These are phyloP conservation scores for Eremophila alpestris DNA, from an alignment of 2,797 vertebrate species.

Conservation along the genomic window DNA sequence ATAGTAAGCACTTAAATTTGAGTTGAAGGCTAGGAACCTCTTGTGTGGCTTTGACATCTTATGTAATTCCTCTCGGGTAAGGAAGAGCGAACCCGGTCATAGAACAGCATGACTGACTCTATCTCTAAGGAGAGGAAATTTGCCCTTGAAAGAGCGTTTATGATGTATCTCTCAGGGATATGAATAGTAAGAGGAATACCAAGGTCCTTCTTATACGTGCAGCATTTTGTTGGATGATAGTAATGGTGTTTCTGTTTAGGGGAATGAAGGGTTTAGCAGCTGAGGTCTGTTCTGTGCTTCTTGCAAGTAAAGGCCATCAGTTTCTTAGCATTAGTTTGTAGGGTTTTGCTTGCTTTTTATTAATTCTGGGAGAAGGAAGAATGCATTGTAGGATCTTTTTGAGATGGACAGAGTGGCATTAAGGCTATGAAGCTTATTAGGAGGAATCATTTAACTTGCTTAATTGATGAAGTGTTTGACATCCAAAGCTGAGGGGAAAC, in stretches of 20 bases:
- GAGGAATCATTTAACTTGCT: not conserved
- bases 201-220: not conserved
- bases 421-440: not conserved
- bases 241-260: not conserved
- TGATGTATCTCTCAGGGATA: not conserved
- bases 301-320: not conserved
- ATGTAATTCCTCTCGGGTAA: fast-evolving
- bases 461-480: not conserved
- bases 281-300: not conserved
- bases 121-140: not conserved
- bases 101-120: not conserved
- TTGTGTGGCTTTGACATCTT: not conserved
- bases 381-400: not conserved
- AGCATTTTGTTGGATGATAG: not conserved
- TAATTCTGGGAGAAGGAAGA: not conserved
- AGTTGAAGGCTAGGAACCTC: not conserved
- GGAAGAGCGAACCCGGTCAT: not conserved
- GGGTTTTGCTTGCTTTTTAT: not conserved
- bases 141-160: not conserved
- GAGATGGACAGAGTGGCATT: not conserved
- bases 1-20: not conserved
- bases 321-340: not conserved
- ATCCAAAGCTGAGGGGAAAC: not conserved
- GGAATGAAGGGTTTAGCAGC: not conserved
- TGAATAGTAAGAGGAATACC: not conserved